Conservation (phyloP, 1,140 invertebrate species). For the Musca domestica region DNA sequence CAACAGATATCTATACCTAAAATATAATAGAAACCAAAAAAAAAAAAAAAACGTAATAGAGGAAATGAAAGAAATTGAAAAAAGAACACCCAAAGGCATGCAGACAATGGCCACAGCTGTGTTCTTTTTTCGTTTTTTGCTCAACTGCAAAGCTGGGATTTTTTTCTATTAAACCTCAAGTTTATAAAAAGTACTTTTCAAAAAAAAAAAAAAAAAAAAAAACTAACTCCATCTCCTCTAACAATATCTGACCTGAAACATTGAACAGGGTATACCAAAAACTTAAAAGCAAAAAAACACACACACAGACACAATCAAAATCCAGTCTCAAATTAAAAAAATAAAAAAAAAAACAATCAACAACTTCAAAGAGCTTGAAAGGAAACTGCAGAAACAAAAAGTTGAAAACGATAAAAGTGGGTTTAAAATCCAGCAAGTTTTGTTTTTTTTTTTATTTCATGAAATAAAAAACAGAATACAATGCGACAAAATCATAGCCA, state of each 20-base stretch:
- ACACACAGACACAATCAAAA: background rate
- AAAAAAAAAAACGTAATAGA: too few species aligned
- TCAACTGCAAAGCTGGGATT: too few species aligned
- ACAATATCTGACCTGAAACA: background rate
- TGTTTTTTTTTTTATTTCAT: background rate
- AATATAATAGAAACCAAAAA: too few species aligned
- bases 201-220: background rate
- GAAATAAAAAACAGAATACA: background rate
- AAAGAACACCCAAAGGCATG: too few species aligned
- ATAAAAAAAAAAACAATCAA: background rate
- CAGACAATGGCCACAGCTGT: too few species aligned
- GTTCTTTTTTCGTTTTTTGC: too few species aligned
- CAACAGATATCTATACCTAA: too few species aligned
- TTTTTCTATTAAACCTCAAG: too few species aligned
- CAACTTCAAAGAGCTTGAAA: slow-evolving; percentile 1
- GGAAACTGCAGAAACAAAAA: slow-evolving; percentile 3
- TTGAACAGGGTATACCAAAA: background rate
- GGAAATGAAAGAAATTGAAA: too few species aligned
- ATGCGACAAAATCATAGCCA: background rate
- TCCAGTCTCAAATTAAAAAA: background rate
- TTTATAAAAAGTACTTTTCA: too few species aligned
- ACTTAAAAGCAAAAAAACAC: background rate
- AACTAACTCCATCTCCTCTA: background rate
- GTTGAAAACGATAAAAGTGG: background rate
- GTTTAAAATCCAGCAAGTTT: too few species aligned